Conservation (phyloP, 2,113 vertebrate species). For the Paracanthobrama guichenoti region DNA sequence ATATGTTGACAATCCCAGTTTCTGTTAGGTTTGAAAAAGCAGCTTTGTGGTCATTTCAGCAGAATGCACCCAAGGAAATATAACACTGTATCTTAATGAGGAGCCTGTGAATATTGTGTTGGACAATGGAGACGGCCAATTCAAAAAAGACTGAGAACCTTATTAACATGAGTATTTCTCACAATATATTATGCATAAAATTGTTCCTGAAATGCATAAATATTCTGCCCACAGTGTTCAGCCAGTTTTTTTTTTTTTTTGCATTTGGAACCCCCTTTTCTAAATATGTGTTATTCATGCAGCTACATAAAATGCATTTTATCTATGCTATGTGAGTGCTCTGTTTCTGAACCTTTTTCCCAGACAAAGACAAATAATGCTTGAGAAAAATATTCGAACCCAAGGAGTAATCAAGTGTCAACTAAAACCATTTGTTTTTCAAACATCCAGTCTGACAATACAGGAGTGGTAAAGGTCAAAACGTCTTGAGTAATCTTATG, state of each 20-base stretch:
- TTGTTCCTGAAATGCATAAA: background rate
- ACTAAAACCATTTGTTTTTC: background rate
- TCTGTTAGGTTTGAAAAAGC: too few species aligned
- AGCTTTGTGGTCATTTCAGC: too few species aligned
- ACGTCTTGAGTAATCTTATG: background rate
- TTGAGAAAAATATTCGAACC: background rate
- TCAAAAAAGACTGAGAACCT: background rate
- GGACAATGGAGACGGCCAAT: background rate
- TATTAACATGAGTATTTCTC: background rate
- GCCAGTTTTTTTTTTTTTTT: background rate
- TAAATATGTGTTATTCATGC: background rate
- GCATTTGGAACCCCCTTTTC: background rate
- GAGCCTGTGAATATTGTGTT: background rate
- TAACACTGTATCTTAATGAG: too few species aligned
- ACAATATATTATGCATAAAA: background rate
- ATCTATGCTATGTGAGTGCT: background rate
- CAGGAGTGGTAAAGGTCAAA: background rate
- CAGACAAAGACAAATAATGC: background rate
- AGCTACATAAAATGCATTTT: background rate
- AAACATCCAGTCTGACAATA: background rate
- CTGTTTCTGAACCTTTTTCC: background rate
- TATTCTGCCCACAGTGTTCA: background rate
- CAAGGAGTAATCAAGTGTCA: background rate
- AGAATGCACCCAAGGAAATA: too few species aligned
- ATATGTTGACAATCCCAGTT: too few species aligned